These are phyloP conservation scores for Synergus umbraculus DNA, from an alignment of 2,888 invertebrate species.

Conservation along the genomic window DNA sequence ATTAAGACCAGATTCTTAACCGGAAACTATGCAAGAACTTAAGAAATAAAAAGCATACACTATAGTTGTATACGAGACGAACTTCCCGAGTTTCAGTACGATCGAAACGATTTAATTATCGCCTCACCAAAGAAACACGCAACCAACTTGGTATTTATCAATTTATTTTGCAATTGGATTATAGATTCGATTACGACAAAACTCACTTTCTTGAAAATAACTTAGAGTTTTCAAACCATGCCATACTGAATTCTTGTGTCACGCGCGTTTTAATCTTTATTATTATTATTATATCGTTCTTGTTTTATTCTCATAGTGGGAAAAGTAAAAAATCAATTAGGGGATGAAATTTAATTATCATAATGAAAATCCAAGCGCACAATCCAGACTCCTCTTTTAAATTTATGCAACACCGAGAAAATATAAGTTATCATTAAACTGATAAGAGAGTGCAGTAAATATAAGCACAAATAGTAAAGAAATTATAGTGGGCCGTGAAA, in stretches of 20 bases:
- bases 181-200: neutral
- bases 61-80: neutral
- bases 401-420: neutral
- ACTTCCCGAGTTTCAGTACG: constrained; percentile 6
- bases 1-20: constrained; percentile 11
- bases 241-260: neutral
- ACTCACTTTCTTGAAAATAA: neutral
- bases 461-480: neutral
- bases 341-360: neutral
- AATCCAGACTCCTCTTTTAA: neutral
- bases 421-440: constrained; percentile 7
- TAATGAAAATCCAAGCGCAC: neutral
- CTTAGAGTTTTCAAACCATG: neutral
- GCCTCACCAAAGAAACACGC: constrained; percentile 41
- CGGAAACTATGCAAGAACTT: constrained; percentile 1
- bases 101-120: constrained; percentile 52
- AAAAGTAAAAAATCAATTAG: neutral
- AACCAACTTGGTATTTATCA: constrained; percentile 11
- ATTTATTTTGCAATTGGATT: constrained; percentile 4
- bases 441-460: constrained; percentile 19
- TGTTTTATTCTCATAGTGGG: neutral
- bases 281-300: neutral
- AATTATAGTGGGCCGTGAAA: neutral
- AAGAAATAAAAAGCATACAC: constrained; percentile 4
- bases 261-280: neutral